A percentile compares a stretch with the other conserved stretches of the same genome.
phyloP scores from a whole-genome alignment of 1,140 invertebrate genomes.

The Lanistes nyassanus region DNA sequence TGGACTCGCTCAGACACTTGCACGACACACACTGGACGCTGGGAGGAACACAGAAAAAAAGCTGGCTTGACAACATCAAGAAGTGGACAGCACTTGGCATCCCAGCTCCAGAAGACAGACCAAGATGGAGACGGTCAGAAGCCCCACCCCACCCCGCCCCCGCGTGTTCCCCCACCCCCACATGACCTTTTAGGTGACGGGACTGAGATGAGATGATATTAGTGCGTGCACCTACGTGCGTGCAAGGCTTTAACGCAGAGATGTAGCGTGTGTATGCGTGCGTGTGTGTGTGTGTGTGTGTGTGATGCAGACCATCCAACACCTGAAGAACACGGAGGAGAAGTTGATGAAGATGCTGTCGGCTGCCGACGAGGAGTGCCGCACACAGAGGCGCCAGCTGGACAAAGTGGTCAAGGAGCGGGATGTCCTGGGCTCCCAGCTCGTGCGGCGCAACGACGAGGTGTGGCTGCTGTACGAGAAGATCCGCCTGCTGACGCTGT shows the following conservation, averaged over 20 bases:
- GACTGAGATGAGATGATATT: no score
- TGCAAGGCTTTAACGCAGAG: not conserved
- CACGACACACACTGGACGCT: no score
- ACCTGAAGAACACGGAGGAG: not conserved
- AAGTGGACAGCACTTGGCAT: no score
- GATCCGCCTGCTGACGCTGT: not conserved
- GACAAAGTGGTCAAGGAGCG: constrained; percentile 15
- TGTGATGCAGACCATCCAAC: constrained; percentile 5
- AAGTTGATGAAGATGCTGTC: constrained; percentile 14
- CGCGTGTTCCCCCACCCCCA: no score
- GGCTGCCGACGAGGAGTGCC: not conserved
- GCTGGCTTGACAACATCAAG: no score
- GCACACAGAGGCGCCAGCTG: constrained; percentile 11
- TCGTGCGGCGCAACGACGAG: constrained; percentile 23
- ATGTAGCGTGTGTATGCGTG: constrained; percentile 1
- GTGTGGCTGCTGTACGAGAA: constrained; percentile 24
- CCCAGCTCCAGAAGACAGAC: no score
- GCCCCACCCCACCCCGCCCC: no score
- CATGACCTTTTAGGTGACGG: no score
- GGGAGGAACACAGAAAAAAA: no score
- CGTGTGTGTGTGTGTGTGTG: constrained; percentile 10
- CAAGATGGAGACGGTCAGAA: no score
- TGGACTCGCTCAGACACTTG: no score
- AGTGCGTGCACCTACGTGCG: no score
- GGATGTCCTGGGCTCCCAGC: constrained; percentile 22